Evolutionary conservation across 2,113 vertebrate genomes (phyloP), one percentile per base, ranked within the genome.

Genomic region (Fukomys damarensis): DNA sequence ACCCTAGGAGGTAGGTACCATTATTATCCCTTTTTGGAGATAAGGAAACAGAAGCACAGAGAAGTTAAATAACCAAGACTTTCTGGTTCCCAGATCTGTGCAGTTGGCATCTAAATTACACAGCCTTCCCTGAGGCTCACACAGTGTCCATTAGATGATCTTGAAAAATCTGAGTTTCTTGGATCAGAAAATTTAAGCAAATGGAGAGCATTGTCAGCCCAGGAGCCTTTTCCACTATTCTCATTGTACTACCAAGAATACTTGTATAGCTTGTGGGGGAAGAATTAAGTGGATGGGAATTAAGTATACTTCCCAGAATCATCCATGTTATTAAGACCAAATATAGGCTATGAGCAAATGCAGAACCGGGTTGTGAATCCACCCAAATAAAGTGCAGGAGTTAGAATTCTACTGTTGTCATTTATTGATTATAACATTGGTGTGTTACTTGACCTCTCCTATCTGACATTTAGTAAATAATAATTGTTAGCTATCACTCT

Each of bases 1-100:
- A 19, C 12, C 32, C 30, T 74, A 59, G 81, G n/a, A 87, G 10
- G 32, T 76, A 95, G n/a, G 19, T 61, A 13, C 30, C 32, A 41
- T 96, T 94, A 41, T 92, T 38, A 90, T 81, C 56, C 41, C 13
- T 89, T 12, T 32, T 68, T 96, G 43, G 63, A 96, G 58, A 58
- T 52, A 59, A 84, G 70, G 56, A 95, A 92, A 61, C 8, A 65
- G 70, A 92, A 46, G 35, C 49, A 59, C 30, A 35, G 26, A 43
- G 61, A 91, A 59, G 6, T 58, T 79, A 70, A 91, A 43, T 79
- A 93, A 86, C 20, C 0, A 72, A 86, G 28, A 46, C 41, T 68
- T 95, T 86, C 43, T 49, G 24, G 52, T n/a, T 92, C 63, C 16
- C 32, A 65, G 9, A 49, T 86, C 76, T 77, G n/a, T 81, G 26